Evolutionary conservation across 64 coral and sea anemone species (phyloP).

Genomic region (Astreopora myriophthalma): DNA sequence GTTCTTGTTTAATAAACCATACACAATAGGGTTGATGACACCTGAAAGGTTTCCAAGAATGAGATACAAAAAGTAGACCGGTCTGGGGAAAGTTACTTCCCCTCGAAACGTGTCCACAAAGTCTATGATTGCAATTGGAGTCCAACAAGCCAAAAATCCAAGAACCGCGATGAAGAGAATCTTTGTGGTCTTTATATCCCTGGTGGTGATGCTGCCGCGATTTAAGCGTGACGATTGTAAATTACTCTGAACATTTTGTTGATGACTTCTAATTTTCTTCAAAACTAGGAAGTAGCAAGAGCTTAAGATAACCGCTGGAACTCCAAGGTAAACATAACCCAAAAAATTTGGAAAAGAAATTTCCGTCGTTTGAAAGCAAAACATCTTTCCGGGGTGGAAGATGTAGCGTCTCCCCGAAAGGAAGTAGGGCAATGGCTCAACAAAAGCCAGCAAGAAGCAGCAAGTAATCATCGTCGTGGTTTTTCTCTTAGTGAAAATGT

Average conservation of each 20-base stretch:
- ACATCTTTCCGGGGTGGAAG: constrained; percentile 77
- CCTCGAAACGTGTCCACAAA: constrained; percentile 22
- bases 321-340: constrained; percentile 50
- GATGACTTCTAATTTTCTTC: constrained; percentile 62
- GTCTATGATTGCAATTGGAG: background rate
- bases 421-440: constrained; percentile 25
- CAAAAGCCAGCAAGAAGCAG: background rate
- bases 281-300: constrained; percentile 71
- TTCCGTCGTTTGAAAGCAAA: constrained; percentile 71
- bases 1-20: constrained; percentile 23
- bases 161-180: constrained; percentile 25
- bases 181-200: constrained; percentile 14
- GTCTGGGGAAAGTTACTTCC: background rate
- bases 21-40: background rate
- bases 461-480: background rate
- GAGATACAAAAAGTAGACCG: constrained; percentile 18
- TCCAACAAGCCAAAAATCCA: background rate
- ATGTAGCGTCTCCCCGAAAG: constrained; percentile 39
- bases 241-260: constrained; percentile 1
- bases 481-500: background rate
- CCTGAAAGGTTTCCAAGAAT: constrained; percentile 45
- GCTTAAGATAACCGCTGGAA: background rate
- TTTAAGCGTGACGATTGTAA: background rate
- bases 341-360: constrained; percentile 45
- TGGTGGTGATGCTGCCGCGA: background rate